These are phyloP conservation scores for Semnopithecus entellus DNA, from an alignment of 2,113 vertebrate species.

Conservation along the genomic window DNA sequence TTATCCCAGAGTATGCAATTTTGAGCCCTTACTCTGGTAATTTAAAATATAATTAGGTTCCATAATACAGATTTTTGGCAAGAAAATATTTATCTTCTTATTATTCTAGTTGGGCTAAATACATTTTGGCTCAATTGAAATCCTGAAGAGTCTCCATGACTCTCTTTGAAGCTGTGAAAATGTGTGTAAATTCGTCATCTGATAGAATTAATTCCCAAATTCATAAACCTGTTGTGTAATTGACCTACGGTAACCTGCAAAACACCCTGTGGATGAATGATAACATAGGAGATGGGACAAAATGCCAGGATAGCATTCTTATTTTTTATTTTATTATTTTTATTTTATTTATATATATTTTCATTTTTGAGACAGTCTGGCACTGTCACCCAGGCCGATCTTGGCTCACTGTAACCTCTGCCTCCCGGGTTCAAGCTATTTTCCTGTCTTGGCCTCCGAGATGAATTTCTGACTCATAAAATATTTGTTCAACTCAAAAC, in stretches of 20 bases:
- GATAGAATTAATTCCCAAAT: not conserved
- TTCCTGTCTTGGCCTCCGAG: not conserved
- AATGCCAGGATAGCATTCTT: not conserved
- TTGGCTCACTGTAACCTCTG: too few relatives aligned
- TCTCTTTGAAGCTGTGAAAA: not conserved
- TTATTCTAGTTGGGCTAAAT: not conserved
- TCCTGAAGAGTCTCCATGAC: not conserved
- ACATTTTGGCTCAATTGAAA: not conserved
- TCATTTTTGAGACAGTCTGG: too few relatives aligned
- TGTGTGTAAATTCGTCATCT: not conserved
- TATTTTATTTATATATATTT: too few relatives aligned
- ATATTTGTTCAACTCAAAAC: conserved; percentile 13
- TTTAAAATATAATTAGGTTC: not conserved
- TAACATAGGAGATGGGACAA: not conserved
- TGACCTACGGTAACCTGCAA: not conserved
- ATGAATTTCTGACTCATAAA: not conserved
- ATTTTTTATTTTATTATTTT: too few relatives aligned
- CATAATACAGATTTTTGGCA: not conserved
- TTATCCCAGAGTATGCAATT: not conserved
- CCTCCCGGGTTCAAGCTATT: too few relatives aligned
- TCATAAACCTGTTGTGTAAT: not conserved
- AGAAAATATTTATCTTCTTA: not conserved
- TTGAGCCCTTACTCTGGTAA: not conserved
- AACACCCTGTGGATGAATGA: not conserved
- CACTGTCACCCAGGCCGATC: too few relatives aligned